phyloP scores from a whole-genome alignment of 1,140 invertebrate genomes.

The Nymphalis io region DNA sequence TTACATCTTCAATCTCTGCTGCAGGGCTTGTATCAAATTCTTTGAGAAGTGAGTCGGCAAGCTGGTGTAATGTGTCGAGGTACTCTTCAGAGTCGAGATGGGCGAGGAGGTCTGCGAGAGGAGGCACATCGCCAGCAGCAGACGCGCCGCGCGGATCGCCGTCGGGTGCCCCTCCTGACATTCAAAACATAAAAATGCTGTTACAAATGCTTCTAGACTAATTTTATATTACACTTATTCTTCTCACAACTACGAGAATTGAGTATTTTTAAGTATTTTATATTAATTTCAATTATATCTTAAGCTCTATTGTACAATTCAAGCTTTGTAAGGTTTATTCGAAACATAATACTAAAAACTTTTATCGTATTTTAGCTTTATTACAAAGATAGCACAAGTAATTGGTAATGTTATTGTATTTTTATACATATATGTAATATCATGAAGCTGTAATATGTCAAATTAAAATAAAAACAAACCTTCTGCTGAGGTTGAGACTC shows the following conservation, averaged over 20 bases:
- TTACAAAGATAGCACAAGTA: no score
- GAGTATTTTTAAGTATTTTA: no score
- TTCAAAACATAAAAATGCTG: not conserved
- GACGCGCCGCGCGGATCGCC: slow-evolving; percentile 82
- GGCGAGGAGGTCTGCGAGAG: slow-evolving; percentile 89
- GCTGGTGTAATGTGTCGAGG: slow-evolving; percentile 87
- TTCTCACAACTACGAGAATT: no score
- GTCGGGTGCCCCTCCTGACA: slow-evolving; percentile 82
- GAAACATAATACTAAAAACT: no score
- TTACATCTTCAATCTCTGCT: slow-evolving; percentile 84
- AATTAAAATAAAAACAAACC: slow-evolving; percentile 52
- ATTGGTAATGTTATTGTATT: not conserved
- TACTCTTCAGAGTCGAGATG: slow-evolving; percentile 85
- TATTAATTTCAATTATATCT: no score
- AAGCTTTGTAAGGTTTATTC: no score
- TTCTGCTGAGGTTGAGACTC: slow-evolving; percentile 92
- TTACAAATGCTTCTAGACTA: not conserved
- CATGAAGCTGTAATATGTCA: not conserved
- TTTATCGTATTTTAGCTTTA: no score
- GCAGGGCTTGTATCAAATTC: slow-evolving; percentile 89
- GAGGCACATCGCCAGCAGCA: slow-evolving; percentile 87
- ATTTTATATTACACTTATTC: no score
- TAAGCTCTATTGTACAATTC: no score
- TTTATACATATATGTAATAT: not conserved
- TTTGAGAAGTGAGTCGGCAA: slow-evolving; percentile 89